Percentiles rank a stretch among this genome's conserved stretches.
Evolutionary conservation across 2,888 invertebrate species (phyloP).

Genomic region (Tetranychus piercei): DNA sequence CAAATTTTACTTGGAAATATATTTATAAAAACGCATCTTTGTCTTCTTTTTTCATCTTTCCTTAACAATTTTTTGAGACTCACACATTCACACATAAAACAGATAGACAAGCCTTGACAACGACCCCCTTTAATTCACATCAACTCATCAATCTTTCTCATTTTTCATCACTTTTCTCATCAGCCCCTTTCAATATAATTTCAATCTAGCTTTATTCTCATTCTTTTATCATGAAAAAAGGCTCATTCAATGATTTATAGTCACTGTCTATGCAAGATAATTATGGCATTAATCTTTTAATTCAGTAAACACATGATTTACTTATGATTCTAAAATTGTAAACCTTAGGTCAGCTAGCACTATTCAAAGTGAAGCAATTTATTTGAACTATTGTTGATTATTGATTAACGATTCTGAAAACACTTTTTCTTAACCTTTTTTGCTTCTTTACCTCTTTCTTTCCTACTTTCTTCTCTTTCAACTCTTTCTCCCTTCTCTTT

Average conservation of each 20-base stretch:
- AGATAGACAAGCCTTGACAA: background rate
- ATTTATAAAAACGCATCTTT: slow-evolving; percentile 22
- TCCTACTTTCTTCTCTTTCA: background rate
- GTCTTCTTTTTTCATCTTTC: slow-evolving; percentile 16
- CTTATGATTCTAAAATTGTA: too few relatives aligned
- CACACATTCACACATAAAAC: background rate
- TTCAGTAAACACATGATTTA: too few relatives aligned
- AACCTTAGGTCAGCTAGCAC: too few relatives aligned
- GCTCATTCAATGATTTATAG: too few relatives aligned
- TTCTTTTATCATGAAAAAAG: background rate
- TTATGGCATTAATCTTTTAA: too few relatives aligned
- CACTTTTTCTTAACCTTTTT: background rate
- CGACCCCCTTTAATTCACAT: background rate
- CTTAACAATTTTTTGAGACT: background rate
- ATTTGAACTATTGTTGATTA: too few relatives aligned
- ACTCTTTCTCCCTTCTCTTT: background rate
- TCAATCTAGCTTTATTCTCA: slow-evolving; percentile 11
- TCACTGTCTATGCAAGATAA: too few relatives aligned
- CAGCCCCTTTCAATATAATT: slow-evolving; percentile 21
- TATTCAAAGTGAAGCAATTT: too few relatives aligned
- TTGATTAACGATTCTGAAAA: too few relatives aligned
- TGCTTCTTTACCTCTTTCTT: background rate
- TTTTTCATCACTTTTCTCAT: slow-evolving; percentile 19
- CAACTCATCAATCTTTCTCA: slow-evolving; percentile 13
- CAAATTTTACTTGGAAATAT: background rate